These are phyloP conservation scores for Tipula unca DNA, from an alignment of 2,888 invertebrate genomes.

Conservation along the genomic window DNA sequence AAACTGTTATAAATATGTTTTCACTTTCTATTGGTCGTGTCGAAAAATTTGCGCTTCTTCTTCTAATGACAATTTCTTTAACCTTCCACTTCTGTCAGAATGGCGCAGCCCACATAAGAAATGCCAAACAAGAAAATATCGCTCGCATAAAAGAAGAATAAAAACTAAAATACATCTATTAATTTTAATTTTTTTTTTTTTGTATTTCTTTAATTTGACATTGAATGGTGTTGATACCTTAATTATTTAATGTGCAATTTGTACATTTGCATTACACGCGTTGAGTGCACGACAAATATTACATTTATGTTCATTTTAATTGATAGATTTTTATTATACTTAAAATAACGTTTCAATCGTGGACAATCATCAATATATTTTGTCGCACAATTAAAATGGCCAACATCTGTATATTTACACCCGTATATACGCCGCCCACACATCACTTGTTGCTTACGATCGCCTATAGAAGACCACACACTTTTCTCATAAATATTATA, in stretches of 20 bases:
- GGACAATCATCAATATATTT: neutral
- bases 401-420: neutral
- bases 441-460: neutral
- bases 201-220: neutral
- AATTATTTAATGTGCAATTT: constrained; percentile 14
- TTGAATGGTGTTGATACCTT: neutral
- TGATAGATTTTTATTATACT: neutral
- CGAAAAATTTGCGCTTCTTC: neutral
- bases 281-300: neutral
- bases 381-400: neutral
- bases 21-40: neutral
- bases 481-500: neutral
- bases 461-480: neutral
- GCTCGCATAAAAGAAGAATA: neutral
- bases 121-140: neutral
- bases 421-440: neutral
- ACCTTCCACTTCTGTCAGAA: neutral
- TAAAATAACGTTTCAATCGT: neutral
- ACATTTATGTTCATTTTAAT: neutral
- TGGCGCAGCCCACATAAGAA: neutral
- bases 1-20: neutral
- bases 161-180: neutral
- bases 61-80: neutral
- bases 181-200: neutral
- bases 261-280: neutral